A percentile compares a stretch with the other conserved stretches of the same genome.
Evolutionary conservation across 2,888 invertebrate genomes (phyloP).

Genomic region (Epinotia bilunana): DNA sequence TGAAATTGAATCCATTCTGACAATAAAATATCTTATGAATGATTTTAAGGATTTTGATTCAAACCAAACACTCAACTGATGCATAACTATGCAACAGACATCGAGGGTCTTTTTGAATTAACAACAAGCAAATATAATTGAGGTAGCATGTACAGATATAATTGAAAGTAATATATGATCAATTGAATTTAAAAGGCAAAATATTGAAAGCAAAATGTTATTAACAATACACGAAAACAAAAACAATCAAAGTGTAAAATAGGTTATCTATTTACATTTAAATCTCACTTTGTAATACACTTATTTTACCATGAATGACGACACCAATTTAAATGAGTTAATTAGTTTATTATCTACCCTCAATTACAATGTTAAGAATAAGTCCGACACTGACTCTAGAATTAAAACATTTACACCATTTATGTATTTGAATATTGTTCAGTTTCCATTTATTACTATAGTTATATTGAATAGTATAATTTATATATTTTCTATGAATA

Average conservation of each 20-base stretch:
- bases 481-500: conserved; percentile 63
- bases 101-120: conserved; percentile 5
- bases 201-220: neutral
- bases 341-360: conserved; percentile 8
- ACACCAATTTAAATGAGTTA: conserved; percentile 33
- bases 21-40: neutral
- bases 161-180: neutral
- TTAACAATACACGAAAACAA: neutral
- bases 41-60: neutral
- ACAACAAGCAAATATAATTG: conserved; percentile 13
- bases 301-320: conserved; percentile 33
- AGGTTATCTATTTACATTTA: conserved; percentile 27
- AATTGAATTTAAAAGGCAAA: neutral
- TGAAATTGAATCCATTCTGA: too few relatives aligned
- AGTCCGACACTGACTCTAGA: conserved; percentile 9
- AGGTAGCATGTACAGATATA: conserved; percentile 10
- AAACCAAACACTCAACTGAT: neutral
- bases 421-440: conserved; percentile 46
- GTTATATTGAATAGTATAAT: conserved; percentile 48
- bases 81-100: neutral
- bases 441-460: conserved; percentile 50
- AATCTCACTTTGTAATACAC: conserved; percentile 42
- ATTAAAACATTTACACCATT: conserved; percentile 32
- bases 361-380: conserved; percentile 1
- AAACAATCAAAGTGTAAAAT: conserved; percentile 6